Base-by-base conservation (phyloP, 2,113 vertebrate genomes). In the Rattus rattus region DNA sequence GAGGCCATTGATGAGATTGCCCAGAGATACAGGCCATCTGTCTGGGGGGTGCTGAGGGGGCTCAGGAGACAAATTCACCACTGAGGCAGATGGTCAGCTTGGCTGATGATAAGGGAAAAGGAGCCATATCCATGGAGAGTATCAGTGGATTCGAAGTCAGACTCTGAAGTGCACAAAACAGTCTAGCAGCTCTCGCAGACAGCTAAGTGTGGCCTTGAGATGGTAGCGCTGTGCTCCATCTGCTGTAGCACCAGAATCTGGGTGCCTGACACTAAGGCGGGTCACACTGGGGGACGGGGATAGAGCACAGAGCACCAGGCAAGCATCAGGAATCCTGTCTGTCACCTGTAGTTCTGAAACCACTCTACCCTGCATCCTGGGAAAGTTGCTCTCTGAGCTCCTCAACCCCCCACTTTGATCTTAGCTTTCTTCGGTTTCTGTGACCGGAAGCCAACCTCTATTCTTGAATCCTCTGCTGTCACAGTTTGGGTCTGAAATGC, bases 151-250 rank as follows among this genome's bases (percentile, higher is more conserved):
- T 77, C 88, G 83, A 72, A 95, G 84, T 39, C 8, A 87, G 13
- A 88, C 47, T 91, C 90, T 91, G n/a, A 79, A 84, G n/a, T 9
- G 36, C 56, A 90, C 59, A 88, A 72, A 88, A 56, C 36, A 59
- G 81, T 56, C 73, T 2, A 19, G 30, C 43, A 92, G 49, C 61
- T 93, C 47, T 91, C 73, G 8, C 1, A 9, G 47, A 65, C 36
- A 49, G 30, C 39, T 84, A 54, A 67, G 3, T 69, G 14, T 47
- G 76, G 28, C 59, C 49, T 92, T 59, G 70, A 85, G 77, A 56
- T 79, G 79, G 70, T 22, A 13, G 20, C 73, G 59, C 19, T 61
- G 56, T 73, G 63, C 49, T 70, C 85, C 76, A 56, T 47, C 90
- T 43, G 43, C 11, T 9, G 8, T n/a, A n/a, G n/a, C 36, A 20